Conservation (phyloP, 23 tunicate species). For the Trididemnum clinides region DNA sequence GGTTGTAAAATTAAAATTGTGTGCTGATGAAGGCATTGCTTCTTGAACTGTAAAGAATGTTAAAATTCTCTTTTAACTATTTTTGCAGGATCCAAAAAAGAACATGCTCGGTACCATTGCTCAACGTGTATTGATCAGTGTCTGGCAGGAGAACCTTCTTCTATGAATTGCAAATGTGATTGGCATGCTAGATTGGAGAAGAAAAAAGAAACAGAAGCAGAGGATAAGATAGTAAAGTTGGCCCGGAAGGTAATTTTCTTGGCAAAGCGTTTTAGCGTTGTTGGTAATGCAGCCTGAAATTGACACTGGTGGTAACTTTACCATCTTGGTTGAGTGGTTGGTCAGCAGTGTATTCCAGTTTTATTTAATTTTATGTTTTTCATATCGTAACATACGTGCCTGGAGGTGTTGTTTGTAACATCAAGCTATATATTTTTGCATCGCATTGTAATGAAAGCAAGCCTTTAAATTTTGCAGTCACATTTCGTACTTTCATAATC, state of each 20-base stretch:
- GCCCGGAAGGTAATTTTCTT: slow-evolving; percentile 36
- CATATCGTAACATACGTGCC: too few relatives aligned
- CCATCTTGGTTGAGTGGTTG: too few relatives aligned
- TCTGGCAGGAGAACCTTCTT: neutral
- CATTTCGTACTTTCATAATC: too few relatives aligned
- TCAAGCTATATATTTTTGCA: too few relatives aligned
- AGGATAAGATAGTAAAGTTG: slow-evolving; percentile 22
- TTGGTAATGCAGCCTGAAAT: neutral
- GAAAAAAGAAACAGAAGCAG: slow-evolving; percentile 7
- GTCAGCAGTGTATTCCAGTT: too few relatives aligned
- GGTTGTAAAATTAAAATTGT: too few relatives aligned
- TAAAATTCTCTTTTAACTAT: neutral
- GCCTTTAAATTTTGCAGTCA: too few relatives aligned
- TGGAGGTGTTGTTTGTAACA: too few relatives aligned
- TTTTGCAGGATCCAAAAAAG: slow-evolving; percentile 51
- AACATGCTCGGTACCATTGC: slow-evolving; percentile 34
- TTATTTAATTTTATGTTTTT: too few relatives aligned
- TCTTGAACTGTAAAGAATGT: too few relatives aligned
- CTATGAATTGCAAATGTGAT: slow-evolving; percentile 16
- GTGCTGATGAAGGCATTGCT: too few relatives aligned
- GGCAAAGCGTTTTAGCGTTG: neutral
- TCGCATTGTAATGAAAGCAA: too few relatives aligned
- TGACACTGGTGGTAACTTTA: neutral
- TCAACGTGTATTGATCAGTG: slow-evolving; percentile 12
- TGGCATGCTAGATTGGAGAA: slow-evolving; percentile 35